Evolutionary conservation across 2,113 vertebrate genomes (phyloP).

Genomic region (Tapirus terrestris): DNA sequence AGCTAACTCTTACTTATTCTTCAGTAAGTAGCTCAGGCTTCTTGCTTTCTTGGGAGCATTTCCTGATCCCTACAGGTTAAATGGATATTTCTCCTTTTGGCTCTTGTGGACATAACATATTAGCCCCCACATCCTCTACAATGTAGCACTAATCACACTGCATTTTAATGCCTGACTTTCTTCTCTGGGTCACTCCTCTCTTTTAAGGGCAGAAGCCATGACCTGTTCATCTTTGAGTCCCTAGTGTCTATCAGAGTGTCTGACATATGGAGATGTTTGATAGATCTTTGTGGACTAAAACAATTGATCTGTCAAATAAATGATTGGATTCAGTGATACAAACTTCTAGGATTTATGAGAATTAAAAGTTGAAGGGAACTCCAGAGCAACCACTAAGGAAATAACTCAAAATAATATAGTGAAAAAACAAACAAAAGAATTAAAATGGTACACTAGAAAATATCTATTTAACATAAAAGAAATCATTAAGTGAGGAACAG

Average conservation of each 20-base stretch:
- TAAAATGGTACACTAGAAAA: neutral
- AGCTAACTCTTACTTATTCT: neutral
- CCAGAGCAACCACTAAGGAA: neutral
- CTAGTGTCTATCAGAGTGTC: neutral
- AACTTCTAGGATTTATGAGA: conserved; percentile 34
- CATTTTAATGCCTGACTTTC: neutral
- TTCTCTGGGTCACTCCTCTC: neutral
- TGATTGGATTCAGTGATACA: neutral
- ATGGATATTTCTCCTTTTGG: neutral
- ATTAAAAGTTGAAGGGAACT: neutral
- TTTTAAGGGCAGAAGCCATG: neutral
- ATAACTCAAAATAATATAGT: neutral
- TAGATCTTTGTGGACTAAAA: conserved; percentile 4
- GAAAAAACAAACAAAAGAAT: neutral
- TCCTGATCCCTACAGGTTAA: neutral
- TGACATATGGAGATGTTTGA: neutral
- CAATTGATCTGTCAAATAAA: neutral
- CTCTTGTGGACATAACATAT: neutral
- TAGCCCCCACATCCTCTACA: neutral
- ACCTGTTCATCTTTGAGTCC: neutral
- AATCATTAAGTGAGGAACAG: neutral
- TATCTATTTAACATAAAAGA: neutral
- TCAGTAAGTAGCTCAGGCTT: neutral
- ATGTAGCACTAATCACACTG: neutral
- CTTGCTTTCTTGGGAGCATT: neutral